Base-by-base conservation (phyloP, 2,888 invertebrate species). In the Aproaerema taeniolella region DNA sequence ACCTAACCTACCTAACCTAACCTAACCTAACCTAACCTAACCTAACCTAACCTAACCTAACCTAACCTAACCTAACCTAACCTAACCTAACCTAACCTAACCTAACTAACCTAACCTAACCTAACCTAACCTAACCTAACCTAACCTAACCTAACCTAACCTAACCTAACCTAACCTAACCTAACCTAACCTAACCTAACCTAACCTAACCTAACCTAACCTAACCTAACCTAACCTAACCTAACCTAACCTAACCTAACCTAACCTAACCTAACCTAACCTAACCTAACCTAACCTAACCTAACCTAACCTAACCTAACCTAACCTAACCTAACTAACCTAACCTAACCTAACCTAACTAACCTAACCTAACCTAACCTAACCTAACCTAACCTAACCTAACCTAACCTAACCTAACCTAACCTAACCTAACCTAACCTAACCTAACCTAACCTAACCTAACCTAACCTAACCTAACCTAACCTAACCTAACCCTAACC, bases 81-180 rank as follows among this genome's bases (percentile, higher is more conserved):
- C 44, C 39, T 42, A 42, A 45, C 42, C 45, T 45, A 45, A 39
- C 39, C 39, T 39, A 39, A 41, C 39, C 41, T 42, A 42, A 39
- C 39, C 39, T 42, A 42, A 41, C 38, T 31, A 31, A 36, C 29
- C 37, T 28, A 24, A 39, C 36, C 43, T 33, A 32, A 43, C 32
- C 32, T 33, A 29, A 43, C 16, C 39, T 25, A 31, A 35, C 37
- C 37, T 37, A 33, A 30, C 38, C 42, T 36, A 43, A 40, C 46
- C 42, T 46, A 45, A 46, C 41, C 39, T 26, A 24, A 31, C 39
- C 38, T 34, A 40, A 42, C 39, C 43, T 42, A 43, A 41, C 43
- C 46, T 48, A 50, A 48, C 44, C 47, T 43, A 42, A 42, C 41
- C 46, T 43, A 45, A 48, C 46, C 42, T 45, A 46, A 44, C 50